phyloP scores from a whole-genome alignment of 1,140 invertebrate genomes.

The Drosophila sproati region DNA sequence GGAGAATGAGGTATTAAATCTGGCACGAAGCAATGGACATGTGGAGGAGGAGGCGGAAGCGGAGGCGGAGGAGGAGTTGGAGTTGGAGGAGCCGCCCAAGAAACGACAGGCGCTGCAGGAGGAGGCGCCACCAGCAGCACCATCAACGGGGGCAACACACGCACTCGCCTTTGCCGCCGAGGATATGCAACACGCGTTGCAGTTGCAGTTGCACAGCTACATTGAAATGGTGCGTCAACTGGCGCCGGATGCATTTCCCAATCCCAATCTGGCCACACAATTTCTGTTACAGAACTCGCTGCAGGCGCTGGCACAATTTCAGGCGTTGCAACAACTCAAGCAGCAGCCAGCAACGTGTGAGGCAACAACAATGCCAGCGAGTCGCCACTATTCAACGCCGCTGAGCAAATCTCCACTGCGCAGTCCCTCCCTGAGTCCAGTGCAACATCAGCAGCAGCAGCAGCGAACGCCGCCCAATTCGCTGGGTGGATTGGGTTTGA shows the following conservation, averaged over 20 bases:
- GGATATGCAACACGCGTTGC: slow-evolving; percentile 82
- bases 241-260: slow-evolving; percentile 68
- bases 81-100: slow-evolving; percentile 50
- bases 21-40: slow-evolving; percentile 45
- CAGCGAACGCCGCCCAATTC: slow-evolving; percentile 85
- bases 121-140: slow-evolving; percentile 2
- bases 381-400: slow-evolving; percentile 77
- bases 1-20: slow-evolving; percentile 69
- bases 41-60: too few species aligned
- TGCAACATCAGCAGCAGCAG: slow-evolving; percentile 72
- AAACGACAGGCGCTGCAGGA: slow-evolving; percentile 32
- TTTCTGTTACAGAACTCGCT: slow-evolving; percentile 79
- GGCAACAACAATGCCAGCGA: slow-evolving; percentile 39
- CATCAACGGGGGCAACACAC: background rate
- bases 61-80: too few species aligned
- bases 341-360: slow-evolving; percentile 85
- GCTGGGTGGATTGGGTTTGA: slow-evolving; percentile 52
- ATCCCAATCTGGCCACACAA: slow-evolving; percentile 74
- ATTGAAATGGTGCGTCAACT: slow-evolving; percentile 82
- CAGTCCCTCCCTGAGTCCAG: slow-evolving; percentile 86
- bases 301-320: slow-evolving; percentile 92
- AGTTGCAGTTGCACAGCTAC: slow-evolving; percentile 78
- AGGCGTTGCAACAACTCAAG: slow-evolving; percentile 92
- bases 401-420: slow-evolving; percentile 85
- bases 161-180: slow-evolving; percentile 58